Evolutionary conservation across 30 jellyfish, hydroid and myxozoan species (phyloP), one percentile per base, ranked within the genome.

Genomic region (Aurelia sp.): DNA sequence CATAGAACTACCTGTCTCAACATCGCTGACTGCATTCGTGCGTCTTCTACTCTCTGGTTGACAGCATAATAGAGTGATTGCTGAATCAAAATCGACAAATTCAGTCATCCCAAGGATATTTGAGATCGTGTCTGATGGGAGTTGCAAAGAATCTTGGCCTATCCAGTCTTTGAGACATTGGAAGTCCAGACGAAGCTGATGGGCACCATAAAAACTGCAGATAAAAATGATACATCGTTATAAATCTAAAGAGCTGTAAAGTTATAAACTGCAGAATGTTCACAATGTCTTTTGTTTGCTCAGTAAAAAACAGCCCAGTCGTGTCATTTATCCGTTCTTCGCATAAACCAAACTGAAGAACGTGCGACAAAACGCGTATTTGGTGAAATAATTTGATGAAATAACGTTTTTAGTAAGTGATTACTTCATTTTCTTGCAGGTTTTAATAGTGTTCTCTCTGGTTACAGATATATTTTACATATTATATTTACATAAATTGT

Each of bases 31-130:
- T 16, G 74, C n/a, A 22, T 71, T 52, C 44, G 87, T 30, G 37
- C 88, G 78, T 13, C 84, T 44, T 64, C 84, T 85, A 44, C 86
- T 64, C 57, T 85, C 87, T 30, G 94, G 86, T 44, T 85, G 94
- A 30, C 94, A 85, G 69, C 78, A 73, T 6, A 85, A 76, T 60
- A 85, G 70, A 20, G 76, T 85, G 13, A 85, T 85, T 19, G 89
- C 88, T 3, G 85, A 47, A 13, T 78, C 76, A 61, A 85, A 41
- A 55, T 85, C 82, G 6, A 15, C 65, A 74, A 85, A 85, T 41
- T 78, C 40, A 48, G 31, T 57, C 15, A 41, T 10, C 5, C 67
- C 61, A 17, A 85, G 47, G 40, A 85, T 74, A 9, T 23, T 40
- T 20, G 94, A 62, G 15, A 85, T 50, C 35, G 94, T 50, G 23